Evolutionary conservation across 2,113 vertebrate species (phyloP).

Genomic region (Campylorhamphus procurvoides): DNA sequence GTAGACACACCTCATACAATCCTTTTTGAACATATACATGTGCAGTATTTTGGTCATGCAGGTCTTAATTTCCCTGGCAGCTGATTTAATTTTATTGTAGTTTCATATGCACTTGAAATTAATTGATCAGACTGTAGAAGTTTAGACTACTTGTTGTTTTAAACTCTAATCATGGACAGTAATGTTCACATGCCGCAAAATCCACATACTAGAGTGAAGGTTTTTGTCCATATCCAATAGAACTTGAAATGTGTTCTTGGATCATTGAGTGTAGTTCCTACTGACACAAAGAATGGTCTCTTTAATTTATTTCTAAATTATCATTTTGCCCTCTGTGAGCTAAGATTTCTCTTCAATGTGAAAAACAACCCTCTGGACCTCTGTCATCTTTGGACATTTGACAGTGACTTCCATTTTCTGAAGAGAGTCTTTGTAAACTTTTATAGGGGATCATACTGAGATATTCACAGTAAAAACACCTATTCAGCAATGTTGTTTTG

Average conservation of each 20-base stretch:
- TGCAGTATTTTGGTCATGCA: neutral
- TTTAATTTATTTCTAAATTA: neutral
- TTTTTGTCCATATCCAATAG: neutral
- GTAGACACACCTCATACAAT: neutral
- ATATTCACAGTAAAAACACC: neutral
- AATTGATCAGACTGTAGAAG: neutral
- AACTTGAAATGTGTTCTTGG: neutral
- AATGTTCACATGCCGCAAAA: neutral
- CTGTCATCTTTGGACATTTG: neutral
- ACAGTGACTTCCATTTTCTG: neutral
- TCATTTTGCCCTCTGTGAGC: neutral
- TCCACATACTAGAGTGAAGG: neutral
- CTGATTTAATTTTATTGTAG: neutral
- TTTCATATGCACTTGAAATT: neutral
- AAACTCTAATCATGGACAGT: neutral
- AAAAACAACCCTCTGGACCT: neutral
- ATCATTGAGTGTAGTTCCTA: neutral
- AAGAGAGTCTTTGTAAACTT: neutral
- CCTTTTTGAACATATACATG: fast-evolving
- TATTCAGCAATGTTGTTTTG: neutral
- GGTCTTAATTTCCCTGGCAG: neutral
- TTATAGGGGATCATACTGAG: neutral
- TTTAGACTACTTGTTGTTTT: neutral
- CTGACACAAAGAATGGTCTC: neutral
- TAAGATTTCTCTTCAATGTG: neutral